Conservation (phyloP, 2,113 vertebrate genomes). For the Hydrochoerus hydrochaeris region DNA sequence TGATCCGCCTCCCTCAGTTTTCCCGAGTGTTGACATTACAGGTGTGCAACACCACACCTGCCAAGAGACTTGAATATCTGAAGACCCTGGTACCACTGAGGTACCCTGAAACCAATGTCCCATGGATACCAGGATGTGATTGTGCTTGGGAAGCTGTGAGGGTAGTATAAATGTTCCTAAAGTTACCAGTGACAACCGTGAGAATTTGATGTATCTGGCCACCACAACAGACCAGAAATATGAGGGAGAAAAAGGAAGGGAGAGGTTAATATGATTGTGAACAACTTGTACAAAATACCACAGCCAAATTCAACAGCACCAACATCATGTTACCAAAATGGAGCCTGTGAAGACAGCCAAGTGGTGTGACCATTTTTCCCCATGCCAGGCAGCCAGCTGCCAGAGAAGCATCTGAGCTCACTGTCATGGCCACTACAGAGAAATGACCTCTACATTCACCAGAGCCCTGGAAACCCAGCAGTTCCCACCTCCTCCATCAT, state of each 20-base stretch:
- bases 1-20: background rate
- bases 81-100: background rate
- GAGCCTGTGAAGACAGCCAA: slow-evolving; percentile 47
- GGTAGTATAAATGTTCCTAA: background rate
- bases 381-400: background rate
- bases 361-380: background rate
- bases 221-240: slow-evolving; percentile 1
- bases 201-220: background rate
- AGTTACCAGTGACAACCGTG: background rate
- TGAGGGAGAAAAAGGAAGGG: slow-evolving; percentile 38
- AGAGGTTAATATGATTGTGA: slow-evolving; percentile 44
- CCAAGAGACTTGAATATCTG: background rate
- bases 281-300: slow-evolving; percentile 47
- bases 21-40: background rate
- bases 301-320: background rate
- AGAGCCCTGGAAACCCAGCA: background rate
- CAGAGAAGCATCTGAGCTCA: background rate
- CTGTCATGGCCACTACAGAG: background rate
- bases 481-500: slow-evolving; percentile 6
- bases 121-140: rapidly evolving
- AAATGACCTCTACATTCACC: background rate
- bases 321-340: background rate
- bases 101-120: background rate
- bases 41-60: background rate
- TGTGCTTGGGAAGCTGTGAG: background rate